A percentile compares a stretch with the other conserved stretches of the same genome.
Evolutionary conservation across 2,888 invertebrate species (phyloP).

Genomic region (Drosophila basisetae): DNA sequence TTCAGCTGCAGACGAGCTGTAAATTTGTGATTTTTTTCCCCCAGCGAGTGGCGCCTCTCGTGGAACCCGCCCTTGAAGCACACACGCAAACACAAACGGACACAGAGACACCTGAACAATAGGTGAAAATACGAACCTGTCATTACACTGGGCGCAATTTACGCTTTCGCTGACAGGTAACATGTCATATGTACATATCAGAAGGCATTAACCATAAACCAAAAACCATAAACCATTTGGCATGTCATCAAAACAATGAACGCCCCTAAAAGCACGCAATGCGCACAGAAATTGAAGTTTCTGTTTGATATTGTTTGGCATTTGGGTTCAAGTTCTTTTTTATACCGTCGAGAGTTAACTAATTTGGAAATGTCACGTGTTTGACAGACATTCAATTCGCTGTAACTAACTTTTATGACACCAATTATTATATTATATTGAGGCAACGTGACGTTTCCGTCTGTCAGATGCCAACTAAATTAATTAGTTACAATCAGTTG

Average conservation of each 20-base stretch:
- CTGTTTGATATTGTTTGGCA: conserved; percentile 10
- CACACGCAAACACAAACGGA: neutral
- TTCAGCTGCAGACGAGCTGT: conserved; percentile 42
- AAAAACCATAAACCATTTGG: conserved; percentile 57
- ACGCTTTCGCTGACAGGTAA: conserved; percentile 57
- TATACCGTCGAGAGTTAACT: conserved; percentile 40
- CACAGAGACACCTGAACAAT: conserved; percentile 20
- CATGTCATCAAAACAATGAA: conserved; percentile 70
- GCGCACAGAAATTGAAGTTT: conserved; percentile 47
- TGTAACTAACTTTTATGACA: conserved; percentile 78
- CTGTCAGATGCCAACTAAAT: conserved; percentile 19
- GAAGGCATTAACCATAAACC: conserved; percentile 34
- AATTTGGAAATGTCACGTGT: conserved; percentile 69
- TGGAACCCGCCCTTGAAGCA: conserved; percentile 4
- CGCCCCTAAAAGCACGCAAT: conserved; percentile 53
- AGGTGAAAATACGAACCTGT: conserved; percentile 52
- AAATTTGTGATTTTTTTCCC: conserved; percentile 43
- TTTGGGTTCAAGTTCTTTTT: conserved; percentile 33
- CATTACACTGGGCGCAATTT: conserved; percentile 36
- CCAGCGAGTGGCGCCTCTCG: conserved; percentile 15
- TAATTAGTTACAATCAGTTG: conserved; percentile 25
- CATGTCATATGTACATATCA: conserved; percentile 39
- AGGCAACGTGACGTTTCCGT: conserved; percentile 20
- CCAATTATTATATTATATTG: conserved; percentile 63
- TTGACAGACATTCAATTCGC: conserved; percentile 65